These are phyloP conservation scores for Siphlonurus alternatus DNA, from an alignment of 2,888 invertebrate genomes.

Conservation along the genomic window DNA sequence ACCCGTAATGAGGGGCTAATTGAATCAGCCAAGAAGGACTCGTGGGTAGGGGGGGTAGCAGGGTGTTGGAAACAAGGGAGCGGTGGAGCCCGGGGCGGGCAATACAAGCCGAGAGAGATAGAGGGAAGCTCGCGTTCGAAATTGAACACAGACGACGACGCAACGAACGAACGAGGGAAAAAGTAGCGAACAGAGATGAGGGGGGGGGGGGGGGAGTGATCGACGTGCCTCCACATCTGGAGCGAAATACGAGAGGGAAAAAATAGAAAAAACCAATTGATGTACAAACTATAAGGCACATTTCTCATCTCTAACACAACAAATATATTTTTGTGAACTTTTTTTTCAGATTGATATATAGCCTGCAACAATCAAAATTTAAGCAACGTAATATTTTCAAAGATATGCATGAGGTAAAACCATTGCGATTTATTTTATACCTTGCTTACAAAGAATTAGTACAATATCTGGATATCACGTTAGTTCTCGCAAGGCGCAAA, in stretches of 20 bases:
- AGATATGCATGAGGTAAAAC: no score
- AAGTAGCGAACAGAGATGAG: not conserved
- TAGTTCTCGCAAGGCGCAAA: no score
- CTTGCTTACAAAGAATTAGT: no score
- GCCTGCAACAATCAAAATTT: no score
- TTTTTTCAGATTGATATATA: no score
- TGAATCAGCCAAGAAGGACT: constrained; percentile 12
- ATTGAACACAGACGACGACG: not conserved
- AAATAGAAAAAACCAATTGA: not conserved
- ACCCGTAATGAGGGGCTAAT: constrained; percentile 15
- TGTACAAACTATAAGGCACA: not conserved
- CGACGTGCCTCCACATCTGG: not conserved
- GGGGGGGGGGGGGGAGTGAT: not conserved
- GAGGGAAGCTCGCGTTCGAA: not conserved
- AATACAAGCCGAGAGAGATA: constrained; percentile 5
- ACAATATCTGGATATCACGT: no score
- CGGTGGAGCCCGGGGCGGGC: constrained; percentile 4
- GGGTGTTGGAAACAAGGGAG: not conserved
- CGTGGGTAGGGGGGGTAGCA: not conserved
- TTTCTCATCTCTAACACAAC: not conserved
- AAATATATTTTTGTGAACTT: no score
- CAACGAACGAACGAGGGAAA: not conserved
- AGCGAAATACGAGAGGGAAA: not conserved
- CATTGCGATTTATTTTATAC: no score
- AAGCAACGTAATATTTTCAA: no score